Evolutionary conservation across 2,113 vertebrate species (phyloP), one percentile per base, ranked within the genome.

Genomic region (Alosa alosa): DNA sequence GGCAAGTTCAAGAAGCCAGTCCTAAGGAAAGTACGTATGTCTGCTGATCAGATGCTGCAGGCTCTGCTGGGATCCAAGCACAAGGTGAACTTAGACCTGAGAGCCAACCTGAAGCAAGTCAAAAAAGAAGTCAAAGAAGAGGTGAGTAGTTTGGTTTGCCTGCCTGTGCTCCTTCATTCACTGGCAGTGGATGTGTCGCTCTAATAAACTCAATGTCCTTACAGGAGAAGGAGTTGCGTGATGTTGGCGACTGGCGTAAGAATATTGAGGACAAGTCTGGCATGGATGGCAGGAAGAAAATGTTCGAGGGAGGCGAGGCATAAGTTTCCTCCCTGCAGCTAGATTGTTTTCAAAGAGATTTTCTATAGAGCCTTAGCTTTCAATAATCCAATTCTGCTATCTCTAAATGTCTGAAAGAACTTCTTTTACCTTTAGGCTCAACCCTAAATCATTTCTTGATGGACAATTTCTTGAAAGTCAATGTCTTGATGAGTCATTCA

Each of bases 261-360:
- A 99, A 99, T 92, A 97, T 99, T 6, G 96, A 97, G 90, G 98
- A 99, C 94, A 99, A 99, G 94, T 95, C 98, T 0, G 98, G 98
- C 90, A 99, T 99, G 98, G 98, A 98, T 64, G 98, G 97, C 90
- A 96, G 98, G 84, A 99, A 96, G 88, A 99, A 99, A 96, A 99
- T 98, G 96, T 99, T 99, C 95, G 98, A 98, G 0, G 94, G 97
- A 88, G 86, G 94, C 0, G 97, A 99, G 92, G 95, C 96, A 89
- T 98, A 96, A 95, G 89, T 95, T 95, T 94, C 18, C 20, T 78
- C n/a, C 9, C 64, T 31, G 64, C 64, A 72, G 8, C 64, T 64
- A 64, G 20, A 22, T 31, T 72, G n/a, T 72, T 36, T 36, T 72
- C 55, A 60, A 60, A 22, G 18, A 60, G 55, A 60, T 36, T 68